These are phyloP conservation scores for Cheirogaleus major DNA, from an alignment of 2,797 vertebrate genomes.

Conservation along the genomic window DNA sequence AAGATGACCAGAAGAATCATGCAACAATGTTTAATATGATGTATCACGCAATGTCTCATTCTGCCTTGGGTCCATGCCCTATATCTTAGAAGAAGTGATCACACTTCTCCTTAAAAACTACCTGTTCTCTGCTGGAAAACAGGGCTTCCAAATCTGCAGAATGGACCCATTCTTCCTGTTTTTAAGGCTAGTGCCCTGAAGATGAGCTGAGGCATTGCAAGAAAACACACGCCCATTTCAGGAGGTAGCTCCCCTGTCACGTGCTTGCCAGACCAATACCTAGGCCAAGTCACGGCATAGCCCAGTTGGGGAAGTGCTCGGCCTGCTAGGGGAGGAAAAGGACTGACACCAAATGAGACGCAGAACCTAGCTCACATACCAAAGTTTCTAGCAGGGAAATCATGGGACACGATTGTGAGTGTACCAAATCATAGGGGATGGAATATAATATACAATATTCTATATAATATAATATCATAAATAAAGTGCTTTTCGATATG, in stretches of 20 bases:
- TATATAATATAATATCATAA: neutral
- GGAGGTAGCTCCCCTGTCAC: neutral
- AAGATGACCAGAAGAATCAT: neutral
- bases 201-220: neutral
- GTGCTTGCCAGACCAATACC: neutral
- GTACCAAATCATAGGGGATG: neutral
- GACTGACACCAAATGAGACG: neutral
- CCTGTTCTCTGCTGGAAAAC: neutral
- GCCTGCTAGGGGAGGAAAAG: neutral
- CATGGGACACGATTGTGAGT: neutral
- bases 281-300: neutral
- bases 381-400: neutral
- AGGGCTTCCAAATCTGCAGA: neutral
- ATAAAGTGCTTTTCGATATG: neutral
- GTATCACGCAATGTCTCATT: neutral
- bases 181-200: neutral
- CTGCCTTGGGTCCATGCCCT: neutral
- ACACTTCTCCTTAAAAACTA: neutral
- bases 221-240: neutral
- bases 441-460: neutral
- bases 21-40: neutral
- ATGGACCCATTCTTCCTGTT: neutral
- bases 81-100: neutral
- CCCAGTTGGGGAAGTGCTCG: too few relatives aligned
- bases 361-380: neutral